These are phyloP conservation scores for Dione juno DNA, from an alignment of 2,888 invertebrate species.

Conservation along the genomic window DNA sequence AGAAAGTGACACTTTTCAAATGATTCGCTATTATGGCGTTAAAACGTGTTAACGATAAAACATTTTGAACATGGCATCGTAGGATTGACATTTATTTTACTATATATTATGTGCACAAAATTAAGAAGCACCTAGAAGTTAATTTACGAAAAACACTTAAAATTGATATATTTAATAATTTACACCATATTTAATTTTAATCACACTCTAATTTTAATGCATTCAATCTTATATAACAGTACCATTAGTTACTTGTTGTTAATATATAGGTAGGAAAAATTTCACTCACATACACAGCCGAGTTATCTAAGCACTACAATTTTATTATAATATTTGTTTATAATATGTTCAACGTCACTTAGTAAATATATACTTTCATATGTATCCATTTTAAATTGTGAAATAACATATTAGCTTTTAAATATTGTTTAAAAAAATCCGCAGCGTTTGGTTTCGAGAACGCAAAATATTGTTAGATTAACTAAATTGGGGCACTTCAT, in stretches of 20 bases:
- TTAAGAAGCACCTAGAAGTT: slow-evolving; percentile 47
- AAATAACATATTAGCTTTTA: background rate
- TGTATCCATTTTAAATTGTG: too few relatives aligned
- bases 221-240: slow-evolving; percentile 7
- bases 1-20: too few relatives aligned
- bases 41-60: too few relatives aligned
- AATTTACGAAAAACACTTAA: slow-evolving; percentile 41
- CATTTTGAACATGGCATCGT: slow-evolving; percentile 20
- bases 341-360: too few relatives aligned
- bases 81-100: slow-evolving; percentile 48
- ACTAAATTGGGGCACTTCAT: slow-evolving; percentile 8
- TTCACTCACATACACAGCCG: background rate
- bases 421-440: background rate
- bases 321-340: too few relatives aligned
- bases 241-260: slow-evolving; percentile 10
- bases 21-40: too few relatives aligned
- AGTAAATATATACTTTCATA: too few relatives aligned
- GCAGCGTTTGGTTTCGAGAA: slow-evolving; percentile 13
- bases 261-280: background rate
- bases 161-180: slow-evolving; percentile 20
- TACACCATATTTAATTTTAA: slow-evolving; percentile 14
- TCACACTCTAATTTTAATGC: slow-evolving; percentile 23
- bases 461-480: background rate
- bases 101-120: slow-evolving; percentile 47
- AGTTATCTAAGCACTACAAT: too few relatives aligned